Evolutionary conservation across 2,113 vertebrate species (phyloP), one percentile per base, ranked within the genome.

Genomic region (Chloropsis cyanopogon): DNA sequence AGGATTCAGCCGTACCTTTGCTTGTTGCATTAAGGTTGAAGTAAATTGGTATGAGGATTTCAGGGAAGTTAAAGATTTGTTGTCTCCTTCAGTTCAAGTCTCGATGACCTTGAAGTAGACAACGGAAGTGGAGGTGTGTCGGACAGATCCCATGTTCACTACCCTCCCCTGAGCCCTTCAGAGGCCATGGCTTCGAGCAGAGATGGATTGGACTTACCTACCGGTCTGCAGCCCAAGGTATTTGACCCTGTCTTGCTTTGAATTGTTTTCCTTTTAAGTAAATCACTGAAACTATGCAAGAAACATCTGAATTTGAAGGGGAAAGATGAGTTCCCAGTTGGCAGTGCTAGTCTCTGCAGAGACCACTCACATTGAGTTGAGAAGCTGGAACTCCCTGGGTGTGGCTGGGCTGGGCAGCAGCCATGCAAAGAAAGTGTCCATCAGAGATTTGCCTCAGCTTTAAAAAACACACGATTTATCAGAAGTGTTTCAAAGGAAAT

Each of bases 41-140:
- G 33, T 47, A n/a, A 20, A 35, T 90, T 54, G 3, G 63, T 42
- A 21, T 7, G 37, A 63, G 18, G 35, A 44, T 21, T 63, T 66
- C 14, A 17, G 60, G 21, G 10, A 52, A 64, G 35, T 50, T 92
- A 64, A 81, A 56, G 16, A 63, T 90, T 82, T 6, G 1, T 86
- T 88, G 17, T 92, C 26, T 94, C 49, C 64, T 91, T 82, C 84
- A 99, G 98, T 94, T 98, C 98, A n/a, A 99, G 98, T 90, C 98
- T 99, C 0, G 99, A 99, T 94, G 98, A 98, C 92, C 96, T 99
- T 97, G 99, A 99, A 76, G 96, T 98, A 17, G 98, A 99, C 82
- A 98, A 96, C 1, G 98, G 98, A 63, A 98, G 98, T 25, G 98
- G 98, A 71, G 95, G 94, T 28, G 73, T 82, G 37, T 83, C 46